phyloP scores from a whole-genome alignment of 2,888 invertebrate genomes.

The Caenorhabditis macrosperma region DNA sequence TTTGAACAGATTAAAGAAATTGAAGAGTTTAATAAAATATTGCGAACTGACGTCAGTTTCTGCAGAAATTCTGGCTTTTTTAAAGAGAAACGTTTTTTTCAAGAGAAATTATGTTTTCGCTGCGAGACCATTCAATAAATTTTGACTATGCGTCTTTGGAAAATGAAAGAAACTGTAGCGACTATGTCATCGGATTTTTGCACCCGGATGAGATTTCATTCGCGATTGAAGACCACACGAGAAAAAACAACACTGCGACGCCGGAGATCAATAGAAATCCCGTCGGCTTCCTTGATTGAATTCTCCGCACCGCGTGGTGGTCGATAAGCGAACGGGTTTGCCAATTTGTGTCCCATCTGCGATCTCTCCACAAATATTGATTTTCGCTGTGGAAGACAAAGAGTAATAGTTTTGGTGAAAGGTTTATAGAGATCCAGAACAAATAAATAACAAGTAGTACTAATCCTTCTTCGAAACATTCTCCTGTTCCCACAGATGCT shows the following conservation, averaged over 20 bases:
- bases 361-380: constrained; percentile 2
- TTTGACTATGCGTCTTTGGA: constrained; percentile 8
- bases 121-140: not conserved
- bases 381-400: not conserved
- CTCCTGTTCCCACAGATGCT: not conserved
- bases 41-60: too few relatives aligned
- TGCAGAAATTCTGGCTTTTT: too few relatives aligned
- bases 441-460: not conserved
- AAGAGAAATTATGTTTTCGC: too few relatives aligned
- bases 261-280: not conserved
- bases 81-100: too few relatives aligned
- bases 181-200: too few relatives aligned
- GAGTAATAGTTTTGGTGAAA: too few relatives aligned
- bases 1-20: not conserved
- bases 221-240: not conserved
- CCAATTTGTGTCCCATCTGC: not conserved
- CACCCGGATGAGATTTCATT: too few relatives aligned
- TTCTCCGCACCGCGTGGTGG: not conserved
- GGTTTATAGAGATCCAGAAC: not conserved
- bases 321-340: not conserved
- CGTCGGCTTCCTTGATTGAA: not conserved
- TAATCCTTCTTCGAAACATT: not conserved
- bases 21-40: not conserved
- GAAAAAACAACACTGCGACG: not conserved
- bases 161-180: not conserved